phyloP scores from a whole-genome alignment of 2,888 invertebrate genomes.

The Leptopterna dolabrata region DNA sequence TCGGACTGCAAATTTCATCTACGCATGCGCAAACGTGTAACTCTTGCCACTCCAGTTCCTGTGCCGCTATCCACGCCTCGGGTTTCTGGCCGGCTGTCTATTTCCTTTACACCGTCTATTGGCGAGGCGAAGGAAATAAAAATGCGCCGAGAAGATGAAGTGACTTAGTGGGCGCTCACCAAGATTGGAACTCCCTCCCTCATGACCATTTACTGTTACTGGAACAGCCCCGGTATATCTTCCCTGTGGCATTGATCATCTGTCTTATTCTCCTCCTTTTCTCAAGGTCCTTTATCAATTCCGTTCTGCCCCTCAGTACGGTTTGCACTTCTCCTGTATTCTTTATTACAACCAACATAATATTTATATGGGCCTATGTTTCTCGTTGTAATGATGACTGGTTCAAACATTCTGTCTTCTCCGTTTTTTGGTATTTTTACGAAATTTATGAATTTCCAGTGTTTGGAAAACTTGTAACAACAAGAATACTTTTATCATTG shows the following conservation, averaged over 20 bases:
- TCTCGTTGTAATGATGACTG: too few species aligned
- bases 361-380: too few species aligned
- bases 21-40: too few species aligned
- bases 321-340: neutral
- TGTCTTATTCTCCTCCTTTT: neutral
- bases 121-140: neutral
- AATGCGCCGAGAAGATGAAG: neutral
- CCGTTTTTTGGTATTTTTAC: too few species aligned
- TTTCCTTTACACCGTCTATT: neutral
- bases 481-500: too few species aligned
- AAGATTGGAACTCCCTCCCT: neutral
- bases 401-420: too few species aligned
- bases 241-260: neutral
- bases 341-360: neutral
- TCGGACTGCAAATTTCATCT: too few species aligned
- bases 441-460: too few species aligned
- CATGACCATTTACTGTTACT: constrained; percentile 2
- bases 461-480: too few species aligned
- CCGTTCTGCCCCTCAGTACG: neutral
- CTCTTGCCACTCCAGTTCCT: too few species aligned
- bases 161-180: neutral
- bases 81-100: neutral
- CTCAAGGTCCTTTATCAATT: neutral
- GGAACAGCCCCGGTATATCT: neutral
- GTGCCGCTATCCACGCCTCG: too few species aligned